These are phyloP conservation scores for Drosophila bipectinata DNA, from an alignment of 1,140 invertebrate species.

Conservation along the genomic window DNA sequence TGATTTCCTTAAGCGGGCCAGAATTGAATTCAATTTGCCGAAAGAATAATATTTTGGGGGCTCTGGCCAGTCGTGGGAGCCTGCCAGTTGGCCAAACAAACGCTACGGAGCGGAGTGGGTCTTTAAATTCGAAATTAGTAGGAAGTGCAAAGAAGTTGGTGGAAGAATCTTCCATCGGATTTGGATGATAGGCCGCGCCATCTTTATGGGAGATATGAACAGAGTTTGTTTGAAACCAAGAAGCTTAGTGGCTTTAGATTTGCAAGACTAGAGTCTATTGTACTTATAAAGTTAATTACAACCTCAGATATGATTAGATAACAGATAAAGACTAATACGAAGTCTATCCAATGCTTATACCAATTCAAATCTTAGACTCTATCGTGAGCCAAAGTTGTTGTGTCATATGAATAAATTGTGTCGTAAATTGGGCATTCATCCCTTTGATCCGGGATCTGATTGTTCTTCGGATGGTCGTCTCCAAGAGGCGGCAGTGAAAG, in stretches of 20 bases:
- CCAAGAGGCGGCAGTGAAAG: neutral
- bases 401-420: neutral
- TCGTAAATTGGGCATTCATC: neutral
- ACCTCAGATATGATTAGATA: no score
- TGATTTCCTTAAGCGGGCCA: constrained; percentile 34
- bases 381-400: neutral
- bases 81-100: neutral
- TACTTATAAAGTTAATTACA: no score
- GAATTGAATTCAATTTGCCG: constrained; percentile 43
- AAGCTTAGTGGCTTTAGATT: no score
- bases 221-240: neutral
- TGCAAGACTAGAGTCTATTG: no score
- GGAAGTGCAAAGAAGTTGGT: constrained; percentile 3
- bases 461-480: neutral
- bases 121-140: neutral
- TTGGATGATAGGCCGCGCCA: neutral
- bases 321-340: no score
- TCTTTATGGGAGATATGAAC: neutral
- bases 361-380: no score
- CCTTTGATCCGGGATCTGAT: neutral
- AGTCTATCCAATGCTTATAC: no score
- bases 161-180: neutral
- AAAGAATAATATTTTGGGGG: constrained; percentile 42
- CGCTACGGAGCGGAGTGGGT: neutral
- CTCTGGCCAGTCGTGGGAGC: constrained; percentile 21